Conservation (phyloP, 2,888 invertebrate genomes). For the Trissolcus japonicus region DNA sequence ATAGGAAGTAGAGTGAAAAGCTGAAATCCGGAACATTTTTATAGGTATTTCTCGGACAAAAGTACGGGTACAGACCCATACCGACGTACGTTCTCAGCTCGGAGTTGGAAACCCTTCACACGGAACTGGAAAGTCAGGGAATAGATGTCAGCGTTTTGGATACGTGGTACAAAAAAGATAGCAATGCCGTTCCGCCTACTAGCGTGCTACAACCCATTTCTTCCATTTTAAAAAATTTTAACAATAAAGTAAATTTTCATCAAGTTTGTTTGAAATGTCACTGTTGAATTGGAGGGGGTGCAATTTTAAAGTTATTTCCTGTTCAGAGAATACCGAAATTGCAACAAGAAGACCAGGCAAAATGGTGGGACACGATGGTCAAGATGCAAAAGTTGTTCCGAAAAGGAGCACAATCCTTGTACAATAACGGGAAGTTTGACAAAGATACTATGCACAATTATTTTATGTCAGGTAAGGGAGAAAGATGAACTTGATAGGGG, state of each 20-base stretch:
- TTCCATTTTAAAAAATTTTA: slow-evolving; percentile 96
- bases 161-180: slow-evolving; percentile 97
- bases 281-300: neutral
- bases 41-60: slow-evolving; percentile 95
- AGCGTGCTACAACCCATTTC: slow-evolving; percentile 98
- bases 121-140: slow-evolving; percentile 89
- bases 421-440: slow-evolving; percentile 89
- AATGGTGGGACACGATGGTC: slow-evolving; percentile 98
- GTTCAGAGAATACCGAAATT: slow-evolving; percentile 91
- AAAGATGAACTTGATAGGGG: neutral
- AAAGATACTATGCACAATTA: slow-evolving; percentile 97
- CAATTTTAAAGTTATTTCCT: neutral
- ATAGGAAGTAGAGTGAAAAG: slow-evolving; percentile 10
- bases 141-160: slow-evolving; percentile 90
- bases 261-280: neutral
- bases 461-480: slow-evolving; percentile 94
- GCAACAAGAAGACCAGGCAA: slow-evolving; percentile 96
- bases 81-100: slow-evolving; percentile 96
- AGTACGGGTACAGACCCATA: slow-evolving; percentile 98
- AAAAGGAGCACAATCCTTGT: slow-evolving; percentile 92
- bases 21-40: slow-evolving; percentile 24
- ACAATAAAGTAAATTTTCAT: slow-evolving; percentile 87
- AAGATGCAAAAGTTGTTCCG: slow-evolving; percentile 96
- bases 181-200: slow-evolving; percentile 96
- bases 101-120: slow-evolving; percentile 90